Evolutionary conservation across 2,797 vertebrate species (phyloP).

Genomic region (Takifugu ocellatus): DNA sequence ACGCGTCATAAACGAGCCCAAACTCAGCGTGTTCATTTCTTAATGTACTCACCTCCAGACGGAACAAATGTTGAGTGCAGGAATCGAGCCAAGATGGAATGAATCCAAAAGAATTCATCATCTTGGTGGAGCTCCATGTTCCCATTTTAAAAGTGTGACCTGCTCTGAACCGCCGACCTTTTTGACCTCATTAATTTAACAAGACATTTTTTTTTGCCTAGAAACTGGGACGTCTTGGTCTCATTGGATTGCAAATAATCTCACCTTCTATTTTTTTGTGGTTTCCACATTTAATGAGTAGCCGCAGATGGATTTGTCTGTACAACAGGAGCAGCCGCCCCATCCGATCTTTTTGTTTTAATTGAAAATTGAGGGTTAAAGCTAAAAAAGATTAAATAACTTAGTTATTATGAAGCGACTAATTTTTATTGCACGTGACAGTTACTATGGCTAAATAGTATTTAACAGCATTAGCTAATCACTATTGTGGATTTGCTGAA

Average conservation of each 20-base stretch:
- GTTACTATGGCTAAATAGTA: slow-evolving; percentile 39
- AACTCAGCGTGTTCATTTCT: slow-evolving; percentile 63
- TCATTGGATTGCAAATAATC: slow-evolving; percentile 26
- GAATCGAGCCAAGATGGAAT: slow-evolving; percentile 65
- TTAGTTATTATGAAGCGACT: slow-evolving; percentile 49
- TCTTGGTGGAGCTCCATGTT: slow-evolving; percentile 48
- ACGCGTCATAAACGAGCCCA: slow-evolving; percentile 42
- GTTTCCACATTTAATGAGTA: slow-evolving; percentile 42
- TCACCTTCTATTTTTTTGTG: slow-evolving; percentile 38
- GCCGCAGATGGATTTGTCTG: slow-evolving; percentile 11
- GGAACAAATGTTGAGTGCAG: slow-evolving; percentile 63
- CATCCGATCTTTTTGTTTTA: slow-evolving; percentile 8
- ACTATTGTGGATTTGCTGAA: slow-evolving; percentile 39
- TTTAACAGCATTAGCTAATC: slow-evolving; percentile 65
- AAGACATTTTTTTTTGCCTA: slow-evolving; percentile 21
- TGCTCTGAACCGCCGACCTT: slow-evolving; percentile 47
- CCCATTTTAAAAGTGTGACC: slow-evolving; percentile 60
- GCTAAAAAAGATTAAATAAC: slow-evolving; percentile 1
- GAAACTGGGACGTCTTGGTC: slow-evolving; percentile 32
- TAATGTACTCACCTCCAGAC: slow-evolving; percentile 61
- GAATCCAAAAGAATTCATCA: slow-evolving; percentile 67
- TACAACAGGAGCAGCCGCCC: slow-evolving; percentile 14
- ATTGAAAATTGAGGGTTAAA: slow-evolving; percentile 1
- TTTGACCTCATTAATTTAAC: slow-evolving; percentile 73
- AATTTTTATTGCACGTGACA: slow-evolving; percentile 34